These are phyloP conservation scores for Stegana nigrithorax DNA, from an alignment of 2,888 invertebrate genomes.

Conservation along the genomic window DNA sequence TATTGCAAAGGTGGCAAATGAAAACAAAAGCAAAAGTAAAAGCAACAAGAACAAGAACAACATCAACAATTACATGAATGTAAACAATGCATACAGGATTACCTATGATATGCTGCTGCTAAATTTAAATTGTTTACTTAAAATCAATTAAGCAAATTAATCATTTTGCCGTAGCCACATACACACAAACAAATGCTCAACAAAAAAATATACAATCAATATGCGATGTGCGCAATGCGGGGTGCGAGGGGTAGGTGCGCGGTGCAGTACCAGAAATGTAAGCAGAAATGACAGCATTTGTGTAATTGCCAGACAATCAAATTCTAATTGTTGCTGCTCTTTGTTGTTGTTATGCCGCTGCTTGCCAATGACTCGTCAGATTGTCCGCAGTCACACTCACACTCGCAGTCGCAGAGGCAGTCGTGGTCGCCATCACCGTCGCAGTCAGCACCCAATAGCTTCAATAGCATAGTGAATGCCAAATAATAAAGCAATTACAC, in stretches of 20 bases:
- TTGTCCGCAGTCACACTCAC: conserved; percentile 3
- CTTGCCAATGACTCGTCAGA: conserved; percentile 3
- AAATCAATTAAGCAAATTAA: conserved; percentile 4
- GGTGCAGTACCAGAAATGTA: too few species aligned
- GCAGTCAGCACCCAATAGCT: too few species aligned
- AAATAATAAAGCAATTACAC: background rate
- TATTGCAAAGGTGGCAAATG: background rate
- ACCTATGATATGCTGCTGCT: too few species aligned
- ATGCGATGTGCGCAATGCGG: background rate
- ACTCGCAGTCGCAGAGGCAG: too few species aligned
- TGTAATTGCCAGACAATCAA: conserved; percentile 1
- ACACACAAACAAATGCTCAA: background rate
- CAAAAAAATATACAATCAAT: too few species aligned
- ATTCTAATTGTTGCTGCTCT: background rate
- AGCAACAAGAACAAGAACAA: background rate
- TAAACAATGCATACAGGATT: background rate
- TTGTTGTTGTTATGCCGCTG: background rate
- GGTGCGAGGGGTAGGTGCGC: too few species aligned
- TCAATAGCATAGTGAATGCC: too few species aligned
- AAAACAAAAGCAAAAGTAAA: background rate
- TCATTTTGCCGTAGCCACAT: background rate
- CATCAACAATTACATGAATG: background rate
- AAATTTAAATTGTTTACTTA: conserved; percentile 6
- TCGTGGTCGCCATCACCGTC: too few species aligned
- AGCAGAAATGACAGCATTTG: background rate